Conservation (phyloP, 2,113 vertebrate genomes). For the Barnardius zonarius region DNA sequence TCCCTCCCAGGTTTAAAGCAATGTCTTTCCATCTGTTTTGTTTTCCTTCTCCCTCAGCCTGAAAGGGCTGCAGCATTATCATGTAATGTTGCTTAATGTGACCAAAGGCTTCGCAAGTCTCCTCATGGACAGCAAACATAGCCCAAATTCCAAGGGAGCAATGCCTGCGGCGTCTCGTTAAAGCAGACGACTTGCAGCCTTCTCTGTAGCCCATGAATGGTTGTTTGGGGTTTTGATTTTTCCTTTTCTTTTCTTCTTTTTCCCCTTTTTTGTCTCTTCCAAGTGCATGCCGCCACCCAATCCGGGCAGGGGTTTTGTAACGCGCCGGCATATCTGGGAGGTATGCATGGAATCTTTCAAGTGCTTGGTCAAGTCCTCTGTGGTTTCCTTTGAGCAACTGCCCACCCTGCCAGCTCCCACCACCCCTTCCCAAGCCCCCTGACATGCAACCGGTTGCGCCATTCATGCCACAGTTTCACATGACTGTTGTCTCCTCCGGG, state of each 20-base stretch:
- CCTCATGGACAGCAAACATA: conserved; percentile 12
- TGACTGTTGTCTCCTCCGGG: not conserved
- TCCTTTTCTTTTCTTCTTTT: not conserved
- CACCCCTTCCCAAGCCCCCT: conserved; percentile 20
- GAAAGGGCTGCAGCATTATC: conserved; percentile 52
- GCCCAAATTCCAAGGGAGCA: conserved; percentile 27
- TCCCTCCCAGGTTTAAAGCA: conserved; percentile 60
- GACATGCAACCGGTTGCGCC: not conserved
- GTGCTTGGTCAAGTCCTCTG: conserved; percentile 36
- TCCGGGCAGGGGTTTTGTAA: conserved; percentile 50
- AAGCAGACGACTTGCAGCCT: conserved; percentile 10
- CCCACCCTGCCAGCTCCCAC: conserved; percentile 33
- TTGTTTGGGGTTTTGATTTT: not conserved
- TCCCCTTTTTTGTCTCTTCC: not conserved
- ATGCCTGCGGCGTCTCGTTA: conserved; percentile 14
- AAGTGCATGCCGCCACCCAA: not conserved
- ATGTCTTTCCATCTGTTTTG: conserved; percentile 68
- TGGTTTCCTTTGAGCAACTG: conserved; percentile 50
- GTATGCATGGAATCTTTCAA: conserved; percentile 45
- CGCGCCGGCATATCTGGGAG: not conserved
- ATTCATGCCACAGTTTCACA: not conserved
- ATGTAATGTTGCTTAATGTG: conserved; percentile 53
- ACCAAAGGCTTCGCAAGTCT: not conserved
- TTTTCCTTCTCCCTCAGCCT: conserved; percentile 56
- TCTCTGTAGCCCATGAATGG: conserved; percentile 6